Base-by-base conservation (phyloP, 2,888 invertebrate genomes). In the Drosophila longiperda region DNA sequence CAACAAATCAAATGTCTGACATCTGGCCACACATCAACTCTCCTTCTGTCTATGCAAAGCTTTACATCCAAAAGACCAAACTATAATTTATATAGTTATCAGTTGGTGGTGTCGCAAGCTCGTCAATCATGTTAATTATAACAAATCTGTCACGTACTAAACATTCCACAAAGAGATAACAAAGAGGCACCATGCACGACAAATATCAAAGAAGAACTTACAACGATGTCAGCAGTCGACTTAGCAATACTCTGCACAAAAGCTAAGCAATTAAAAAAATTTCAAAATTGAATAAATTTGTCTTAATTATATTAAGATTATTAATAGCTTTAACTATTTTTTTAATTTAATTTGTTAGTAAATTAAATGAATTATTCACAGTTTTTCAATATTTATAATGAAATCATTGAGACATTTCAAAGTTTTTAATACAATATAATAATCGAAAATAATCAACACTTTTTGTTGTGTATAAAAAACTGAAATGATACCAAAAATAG, bases 111-210 rank as follows among this genome's bases (percentile, higher is more conserved):
- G 71, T 71, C 70, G 70, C 66, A 72, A 83, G 75, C 86, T 83
- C 83, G 86, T 83, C 83, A 83, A 85, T 83, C 83, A 83, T 77
- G 77, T 86, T 83, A 83, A 83, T 83, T 83, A 83, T 83, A 80
- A 78, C 83, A 83, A 83, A 83, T 83, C 83, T 85, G 83, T 83
- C 83, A 83, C 83, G 83, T 83, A 70, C 70, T 62, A 73, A 75
- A 73, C 83, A 85, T 83, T 73, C 67, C 58, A 71, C 68, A 68
- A 75, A 73, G 23, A 57, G 53, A 59, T 65, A 64, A 66, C 66
- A 69, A 62, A 69, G 55, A 53, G 58, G 40, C 52, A 65, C 62
- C 58, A 32, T 45, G 38, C 72, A 54, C 42, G 33, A 52, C 7
- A 6, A 36, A 48, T 57, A 58, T 58, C 57, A 23, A 42, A 49